Evolutionary conservation across 1,140 invertebrate species (phyloP).

Genomic region (Cydia amplana): DNA sequence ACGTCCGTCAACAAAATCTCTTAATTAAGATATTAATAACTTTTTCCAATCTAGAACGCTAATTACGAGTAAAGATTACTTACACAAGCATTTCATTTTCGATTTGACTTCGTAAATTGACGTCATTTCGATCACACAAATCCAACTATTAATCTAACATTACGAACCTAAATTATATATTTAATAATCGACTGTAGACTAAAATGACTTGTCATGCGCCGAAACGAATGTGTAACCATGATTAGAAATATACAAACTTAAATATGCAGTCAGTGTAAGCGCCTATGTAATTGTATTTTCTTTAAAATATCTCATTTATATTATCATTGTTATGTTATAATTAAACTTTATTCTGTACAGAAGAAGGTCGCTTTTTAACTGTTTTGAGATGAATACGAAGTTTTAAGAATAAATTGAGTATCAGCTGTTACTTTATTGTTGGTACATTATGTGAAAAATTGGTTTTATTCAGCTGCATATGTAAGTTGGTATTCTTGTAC

Average conservation of each 20-base stretch:
- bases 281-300: not conserved
- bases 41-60: no score
- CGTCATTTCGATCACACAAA: not conserved
- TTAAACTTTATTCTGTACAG: no score
- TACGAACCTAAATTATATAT: not conserved
- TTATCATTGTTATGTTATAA: not conserved
- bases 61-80: no score
- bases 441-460: not conserved
- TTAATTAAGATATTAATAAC: no score
- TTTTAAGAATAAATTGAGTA: no score
- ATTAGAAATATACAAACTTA: constrained; percentile 7
- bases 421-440: no score
- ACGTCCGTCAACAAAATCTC: no score
- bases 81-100: no score
- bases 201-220: constrained; percentile 15
- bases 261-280: not conserved
- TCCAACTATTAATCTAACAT: not conserved
- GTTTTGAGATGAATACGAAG: no score
- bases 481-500: constrained; percentile 22
- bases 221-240: constrained; percentile 22
- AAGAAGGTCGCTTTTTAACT: no score
- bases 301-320: not conserved
- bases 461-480: not conserved
- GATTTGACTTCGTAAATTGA: no score
- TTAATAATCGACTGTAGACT: not conserved